Evolutionary conservation across 2,113 vertebrate genomes (phyloP).

Genomic region (Eidolon helvum): DNA sequence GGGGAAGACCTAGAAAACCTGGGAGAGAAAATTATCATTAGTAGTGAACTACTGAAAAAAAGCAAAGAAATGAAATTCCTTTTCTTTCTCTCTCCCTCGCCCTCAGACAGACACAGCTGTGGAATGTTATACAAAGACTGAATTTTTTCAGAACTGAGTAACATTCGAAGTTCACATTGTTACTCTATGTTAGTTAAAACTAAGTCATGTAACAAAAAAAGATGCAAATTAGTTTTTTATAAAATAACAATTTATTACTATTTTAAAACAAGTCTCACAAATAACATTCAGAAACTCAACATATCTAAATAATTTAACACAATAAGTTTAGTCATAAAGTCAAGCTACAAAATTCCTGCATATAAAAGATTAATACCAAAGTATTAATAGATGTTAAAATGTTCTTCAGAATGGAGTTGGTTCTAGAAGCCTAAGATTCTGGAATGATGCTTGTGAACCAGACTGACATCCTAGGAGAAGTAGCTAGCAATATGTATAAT

Average conservation of each 20-base stretch:
- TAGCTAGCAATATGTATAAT: background rate
- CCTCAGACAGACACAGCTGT: background rate
- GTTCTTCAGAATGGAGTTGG: slow-evolving; percentile 76
- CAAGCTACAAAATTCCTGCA: slow-evolving; percentile 84
- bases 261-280: slow-evolving; percentile 83
- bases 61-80: background rate
- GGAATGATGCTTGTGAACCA: slow-evolving; percentile 37
- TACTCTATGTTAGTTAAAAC: slow-evolving; percentile 23
- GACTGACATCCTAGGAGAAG: background rate
- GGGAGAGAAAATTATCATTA: background rate
- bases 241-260: slow-evolving; percentile 85
- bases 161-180: background rate
- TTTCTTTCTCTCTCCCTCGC: background rate
- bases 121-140: background rate
- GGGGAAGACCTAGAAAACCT: background rate
- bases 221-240: slow-evolving; percentile 58
- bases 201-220: slow-evolving; percentile 31
- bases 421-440: slow-evolving; percentile 70
- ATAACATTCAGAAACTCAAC: slow-evolving; percentile 80
- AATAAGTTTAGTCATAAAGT: slow-evolving; percentile 80
- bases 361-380: slow-evolving; percentile 80
- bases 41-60: background rate
- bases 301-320: slow-evolving; percentile 84
- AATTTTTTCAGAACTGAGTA: slow-evolving; percentile 9
- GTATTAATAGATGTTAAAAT: slow-evolving; percentile 79